phyloP scores from a whole-genome alignment of 2,113 vertebrate species.

The Ptilorrhoa leucosticta region DNA sequence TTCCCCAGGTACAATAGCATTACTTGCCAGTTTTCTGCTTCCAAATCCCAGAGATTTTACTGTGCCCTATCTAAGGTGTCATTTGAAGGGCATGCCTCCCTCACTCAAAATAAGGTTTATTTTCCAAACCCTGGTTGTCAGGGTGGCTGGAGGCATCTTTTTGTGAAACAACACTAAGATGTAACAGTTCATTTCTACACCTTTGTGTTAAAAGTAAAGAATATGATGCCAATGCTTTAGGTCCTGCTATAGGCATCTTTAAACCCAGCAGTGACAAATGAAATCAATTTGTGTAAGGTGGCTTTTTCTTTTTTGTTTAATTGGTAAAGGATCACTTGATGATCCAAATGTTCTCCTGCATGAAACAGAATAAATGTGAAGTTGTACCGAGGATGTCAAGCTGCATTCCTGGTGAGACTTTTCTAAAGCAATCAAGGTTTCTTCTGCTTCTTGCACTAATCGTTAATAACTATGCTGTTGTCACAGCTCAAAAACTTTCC shows the following conservation, averaged over 20 bases:
- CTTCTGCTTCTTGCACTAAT: conserved; percentile 73
- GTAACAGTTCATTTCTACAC: neutral
- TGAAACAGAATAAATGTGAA: conserved; percentile 21
- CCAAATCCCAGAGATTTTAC: neutral
- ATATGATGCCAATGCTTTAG: neutral
- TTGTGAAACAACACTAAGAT: neutral
- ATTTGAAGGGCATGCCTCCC: neutral
- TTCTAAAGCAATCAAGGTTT: conserved; percentile 33
- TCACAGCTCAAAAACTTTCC: conserved; percentile 78
- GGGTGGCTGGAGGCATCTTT: neutral
- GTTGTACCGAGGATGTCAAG: neutral
- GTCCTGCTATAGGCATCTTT: neutral
- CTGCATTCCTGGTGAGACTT: conserved; percentile 57
- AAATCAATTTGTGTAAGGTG: neutral
- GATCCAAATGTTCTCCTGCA: neutral
- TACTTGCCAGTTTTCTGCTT: neutral
- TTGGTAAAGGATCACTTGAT: neutral
- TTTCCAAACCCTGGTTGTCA: neutral
- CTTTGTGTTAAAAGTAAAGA: neutral
- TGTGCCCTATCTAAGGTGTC: neutral
- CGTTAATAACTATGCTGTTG: conserved; percentile 74
- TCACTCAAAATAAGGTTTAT: neutral
- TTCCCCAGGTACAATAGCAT: neutral
- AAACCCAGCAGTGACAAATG: neutral
- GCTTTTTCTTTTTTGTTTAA: neutral